Evolutionary conservation across 2,888 invertebrate genomes (phyloP).

Genomic region (Amblyjoppa proteus): DNA sequence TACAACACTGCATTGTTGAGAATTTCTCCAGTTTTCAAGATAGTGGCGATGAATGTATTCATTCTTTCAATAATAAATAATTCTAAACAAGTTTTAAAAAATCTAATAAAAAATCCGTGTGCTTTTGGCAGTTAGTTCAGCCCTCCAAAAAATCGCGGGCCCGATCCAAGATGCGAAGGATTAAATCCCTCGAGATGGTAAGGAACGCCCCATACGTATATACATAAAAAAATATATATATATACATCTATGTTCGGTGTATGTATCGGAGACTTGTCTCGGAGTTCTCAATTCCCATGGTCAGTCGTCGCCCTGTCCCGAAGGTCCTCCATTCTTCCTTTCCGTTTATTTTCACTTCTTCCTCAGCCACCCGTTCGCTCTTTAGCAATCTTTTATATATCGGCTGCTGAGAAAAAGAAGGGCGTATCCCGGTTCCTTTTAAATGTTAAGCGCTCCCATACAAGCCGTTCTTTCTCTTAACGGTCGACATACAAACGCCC

Average conservation of each 20-base stretch:
- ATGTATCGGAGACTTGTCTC: constrained; percentile 20
- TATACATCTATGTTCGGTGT: neutral
- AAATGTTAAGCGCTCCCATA: neutral
- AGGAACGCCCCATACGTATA: too few species aligned
- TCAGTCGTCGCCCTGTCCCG: constrained; percentile 50
- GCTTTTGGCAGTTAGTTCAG: too few species aligned
- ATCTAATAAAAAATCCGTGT: too few species aligned
- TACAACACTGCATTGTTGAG: too few species aligned
- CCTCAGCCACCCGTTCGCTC: neutral
- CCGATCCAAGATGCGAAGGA: too few species aligned
- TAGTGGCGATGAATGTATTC: too few species aligned
- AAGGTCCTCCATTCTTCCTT: constrained; percentile 32
- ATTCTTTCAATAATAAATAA: too few species aligned
- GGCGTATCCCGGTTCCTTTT: neutral
- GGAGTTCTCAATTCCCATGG: constrained; percentile 34
- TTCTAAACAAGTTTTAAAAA: too few species aligned
- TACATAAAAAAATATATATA: constrained; percentile 6
- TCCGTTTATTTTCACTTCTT: constrained; percentile 11
- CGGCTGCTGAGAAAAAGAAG: neutral
- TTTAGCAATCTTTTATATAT: constrained; percentile 4
- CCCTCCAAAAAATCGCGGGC: too few species aligned
- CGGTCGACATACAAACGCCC: neutral
- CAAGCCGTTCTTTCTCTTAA: neutral
- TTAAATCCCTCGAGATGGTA: too few species aligned
- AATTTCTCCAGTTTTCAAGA: too few species aligned